Evolutionary conservation across 1,140 invertebrate species (phyloP).

Genomic region (Harpegnathos saltator): DNA sequence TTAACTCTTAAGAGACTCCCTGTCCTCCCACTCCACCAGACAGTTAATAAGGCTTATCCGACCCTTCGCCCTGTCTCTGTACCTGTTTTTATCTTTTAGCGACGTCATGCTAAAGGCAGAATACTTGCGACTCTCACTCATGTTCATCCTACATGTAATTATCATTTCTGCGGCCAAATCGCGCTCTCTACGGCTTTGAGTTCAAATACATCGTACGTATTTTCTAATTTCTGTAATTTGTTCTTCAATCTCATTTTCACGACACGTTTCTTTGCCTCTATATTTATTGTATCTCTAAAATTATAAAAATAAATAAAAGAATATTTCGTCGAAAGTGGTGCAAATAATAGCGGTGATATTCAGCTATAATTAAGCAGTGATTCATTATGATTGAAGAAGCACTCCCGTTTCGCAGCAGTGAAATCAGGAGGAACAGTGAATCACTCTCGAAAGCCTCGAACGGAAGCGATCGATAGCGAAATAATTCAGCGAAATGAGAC

Average conservation of each 20-base stretch:
- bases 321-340: conserved; percentile 26
- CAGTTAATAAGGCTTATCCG: conserved; percentile 49
- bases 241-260: conserved; percentile 41
- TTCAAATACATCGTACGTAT: conserved; percentile 13
- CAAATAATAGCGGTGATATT: conserved; percentile 25
- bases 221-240: conserved; percentile 37
- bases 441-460: conserved; percentile 8
- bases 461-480: conserved; percentile 36
- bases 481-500: conserved; percentile 21
- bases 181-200: not conserved
- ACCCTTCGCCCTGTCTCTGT: conserved; percentile 8
- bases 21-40: no score
- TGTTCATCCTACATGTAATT: not conserved
- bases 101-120: conserved; percentile 1
- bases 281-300: not conserved
- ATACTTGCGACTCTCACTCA: conserved; percentile 1
- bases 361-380: conserved; percentile 33
- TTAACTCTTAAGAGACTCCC: conserved; percentile 36
- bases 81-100: conserved; percentile 31
- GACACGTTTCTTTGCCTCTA: not conserved
- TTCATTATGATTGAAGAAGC: conserved; percentile 38
- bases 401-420: conserved; percentile 20
- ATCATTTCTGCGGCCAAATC: conserved; percentile 4
- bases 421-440: conserved; percentile 41
- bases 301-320: not conserved